Evolutionary conservation across 2,113 vertebrate species (phyloP).

Genomic region (Lepus americanus): DNA sequence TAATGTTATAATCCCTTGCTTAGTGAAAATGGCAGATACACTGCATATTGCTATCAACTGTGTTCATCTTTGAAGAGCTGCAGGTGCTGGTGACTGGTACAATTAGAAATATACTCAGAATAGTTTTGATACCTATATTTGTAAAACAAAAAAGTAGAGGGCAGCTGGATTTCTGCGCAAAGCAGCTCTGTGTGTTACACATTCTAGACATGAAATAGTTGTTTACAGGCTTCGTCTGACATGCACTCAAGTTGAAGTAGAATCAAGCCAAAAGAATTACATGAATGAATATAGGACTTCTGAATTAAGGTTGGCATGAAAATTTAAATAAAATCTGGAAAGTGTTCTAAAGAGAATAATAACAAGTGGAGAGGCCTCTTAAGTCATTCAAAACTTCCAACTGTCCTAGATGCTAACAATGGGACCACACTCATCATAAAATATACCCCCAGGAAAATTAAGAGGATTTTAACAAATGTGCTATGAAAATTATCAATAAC

Average conservation of each 20-base stretch:
- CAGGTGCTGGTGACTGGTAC: neutral
- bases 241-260: neutral
- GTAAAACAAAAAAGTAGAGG: neutral
- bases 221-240: neutral
- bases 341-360: neutral
- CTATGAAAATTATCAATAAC: neutral
- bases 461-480: conserved; percentile 22
- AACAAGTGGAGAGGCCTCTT: neutral
- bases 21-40: neutral
- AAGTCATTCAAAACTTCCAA: neutral
- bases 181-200: neutral
- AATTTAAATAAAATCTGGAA: neutral
- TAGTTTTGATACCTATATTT: neutral
- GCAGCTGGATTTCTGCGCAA: neutral
- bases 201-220: neutral
- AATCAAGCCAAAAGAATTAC: neutral
- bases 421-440: neutral
- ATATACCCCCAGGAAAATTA: neutral
- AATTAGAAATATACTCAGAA: neutral
- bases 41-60: too few species aligned
- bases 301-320: conserved; percentile 42
- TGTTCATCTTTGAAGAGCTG: neutral
- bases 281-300: neutral
- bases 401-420: neutral
- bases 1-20: neutral